Evolutionary conservation across 1,140 invertebrate species (phyloP).

Genomic region (Nebria ingens): DNA sequence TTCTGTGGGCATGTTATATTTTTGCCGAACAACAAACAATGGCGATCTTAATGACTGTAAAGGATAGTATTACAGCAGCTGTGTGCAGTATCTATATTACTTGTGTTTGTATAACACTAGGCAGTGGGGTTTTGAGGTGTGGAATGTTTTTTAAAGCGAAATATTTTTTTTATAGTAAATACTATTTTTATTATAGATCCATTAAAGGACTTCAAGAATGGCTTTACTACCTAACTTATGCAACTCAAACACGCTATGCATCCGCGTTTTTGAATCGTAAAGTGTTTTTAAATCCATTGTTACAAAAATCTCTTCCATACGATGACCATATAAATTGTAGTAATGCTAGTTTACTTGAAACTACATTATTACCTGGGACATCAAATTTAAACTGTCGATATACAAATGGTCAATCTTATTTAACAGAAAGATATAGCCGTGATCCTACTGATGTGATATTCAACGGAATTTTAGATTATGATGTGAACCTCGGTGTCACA

Average conservation of each 20-base stretch:
- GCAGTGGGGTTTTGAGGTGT: slow-evolving; percentile 70
- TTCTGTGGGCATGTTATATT: slow-evolving; percentile 68
- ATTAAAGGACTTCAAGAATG: slow-evolving; percentile 65
- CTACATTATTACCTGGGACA: slow-evolving; percentile 36
- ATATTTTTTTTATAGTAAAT: neutral
- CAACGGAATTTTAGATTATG: slow-evolving; percentile 52
- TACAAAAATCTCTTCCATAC: slow-evolving; percentile 37
- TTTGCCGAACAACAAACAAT: slow-evolving; percentile 78
- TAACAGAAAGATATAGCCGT: slow-evolving; percentile 60
- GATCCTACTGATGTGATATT: slow-evolving; percentile 47
- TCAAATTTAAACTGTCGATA: slow-evolving; percentile 53
- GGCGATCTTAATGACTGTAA: slow-evolving; percentile 69
- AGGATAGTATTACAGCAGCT: slow-evolving; percentile 61
- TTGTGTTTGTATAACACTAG: slow-evolving; percentile 59
- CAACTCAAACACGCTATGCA: slow-evolving; percentile 64
- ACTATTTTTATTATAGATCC: slow-evolving; percentile 37
- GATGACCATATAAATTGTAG: slow-evolving; percentile 42
- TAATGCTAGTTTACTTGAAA: slow-evolving; percentile 39
- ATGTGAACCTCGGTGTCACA: slow-evolving; percentile 70
- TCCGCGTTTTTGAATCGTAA: slow-evolving; percentile 59
- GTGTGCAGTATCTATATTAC: slow-evolving; percentile 66
- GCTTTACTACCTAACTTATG: slow-evolving; percentile 68
- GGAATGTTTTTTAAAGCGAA: too few relatives aligned
- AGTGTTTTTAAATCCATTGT: slow-evolving; percentile 48
- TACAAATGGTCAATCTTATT: slow-evolving; percentile 56